These are phyloP conservation scores for Liparis tanakae DNA, from an alignment of 2,797 vertebrate genomes.

Conservation along the genomic window DNA sequence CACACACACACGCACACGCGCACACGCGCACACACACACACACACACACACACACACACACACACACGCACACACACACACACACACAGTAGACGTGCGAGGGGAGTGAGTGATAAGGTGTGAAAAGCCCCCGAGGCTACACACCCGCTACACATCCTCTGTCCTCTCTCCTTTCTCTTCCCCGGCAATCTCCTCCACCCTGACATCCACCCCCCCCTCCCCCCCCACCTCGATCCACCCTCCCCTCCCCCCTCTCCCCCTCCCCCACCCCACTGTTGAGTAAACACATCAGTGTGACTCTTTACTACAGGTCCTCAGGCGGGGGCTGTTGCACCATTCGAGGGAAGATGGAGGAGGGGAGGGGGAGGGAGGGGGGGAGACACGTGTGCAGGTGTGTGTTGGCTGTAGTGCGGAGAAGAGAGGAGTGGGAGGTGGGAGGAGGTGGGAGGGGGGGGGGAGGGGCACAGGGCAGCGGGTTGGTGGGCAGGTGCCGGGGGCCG, in stretches of 20 bases:
- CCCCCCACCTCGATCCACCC: no score
- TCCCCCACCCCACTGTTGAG: slow-evolving; percentile 33
- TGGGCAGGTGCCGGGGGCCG: slow-evolving; percentile 45
- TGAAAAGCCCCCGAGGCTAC: slow-evolving; percentile 54
- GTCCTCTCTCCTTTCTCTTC: slow-evolving; percentile 35
- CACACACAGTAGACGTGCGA: slow-evolving; percentile 12
- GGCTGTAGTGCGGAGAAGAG: neutral
- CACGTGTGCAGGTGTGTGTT: slow-evolving; percentile 22
- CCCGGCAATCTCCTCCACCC: slow-evolving; percentile 25
- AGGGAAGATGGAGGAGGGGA: no score
- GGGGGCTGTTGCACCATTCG: slow-evolving; percentile 40
- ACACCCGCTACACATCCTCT: slow-evolving; percentile 36
- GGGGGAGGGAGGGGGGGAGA: no score
- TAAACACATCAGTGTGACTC: slow-evolving; percentile 63
- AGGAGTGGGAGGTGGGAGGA: no score
- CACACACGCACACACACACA: neutral
- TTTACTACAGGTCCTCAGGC: slow-evolving; percentile 51
- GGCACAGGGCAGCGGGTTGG: slow-evolving; percentile 11
- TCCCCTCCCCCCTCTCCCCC: neutral
- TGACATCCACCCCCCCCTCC: slow-evolving; percentile 23
- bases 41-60: neutral
- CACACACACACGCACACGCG: neutral
- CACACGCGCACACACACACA: neutral
- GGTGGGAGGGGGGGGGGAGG: slow-evolving; percentile 2
- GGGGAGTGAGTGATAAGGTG: slow-evolving; percentile 64